phyloP scores from a whole-genome alignment of 2,797 vertebrate species.

The Aeoliscus strigatus region DNA sequence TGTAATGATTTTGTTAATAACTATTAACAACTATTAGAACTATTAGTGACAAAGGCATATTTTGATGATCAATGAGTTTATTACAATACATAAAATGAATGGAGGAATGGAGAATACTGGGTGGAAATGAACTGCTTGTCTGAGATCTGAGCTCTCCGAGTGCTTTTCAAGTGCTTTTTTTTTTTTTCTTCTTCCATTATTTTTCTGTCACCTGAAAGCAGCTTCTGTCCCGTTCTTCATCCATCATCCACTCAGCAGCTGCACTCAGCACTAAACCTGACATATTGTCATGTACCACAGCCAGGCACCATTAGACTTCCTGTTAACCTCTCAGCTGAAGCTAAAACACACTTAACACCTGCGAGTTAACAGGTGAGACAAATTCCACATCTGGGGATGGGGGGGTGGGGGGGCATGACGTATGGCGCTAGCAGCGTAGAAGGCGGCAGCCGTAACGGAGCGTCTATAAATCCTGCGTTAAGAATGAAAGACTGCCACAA shows the following conservation, averaged over 20 bases:
- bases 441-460: slow-evolving; percentile 73
- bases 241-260: not conserved
- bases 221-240: slow-evolving; percentile 1
- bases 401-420: slow-evolving; percentile 49
- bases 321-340: slow-evolving; percentile 1
- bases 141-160: no score
- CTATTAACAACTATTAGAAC: no score
- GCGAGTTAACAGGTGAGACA: slow-evolving; percentile 40
- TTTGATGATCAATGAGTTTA: no score
- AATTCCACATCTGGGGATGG: slow-evolving; percentile 25
- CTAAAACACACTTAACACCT: slow-evolving; percentile 9
- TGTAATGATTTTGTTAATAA: no score
- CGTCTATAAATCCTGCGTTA: slow-evolving; percentile 81
- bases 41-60: no score
- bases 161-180: no score
- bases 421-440: slow-evolving; percentile 64
- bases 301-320: slow-evolving; percentile 1
- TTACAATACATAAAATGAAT: no score
- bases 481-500: slow-evolving; percentile 84
- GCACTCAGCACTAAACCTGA: slow-evolving; percentile 7
- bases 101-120: no score
- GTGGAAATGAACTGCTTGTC: no score
- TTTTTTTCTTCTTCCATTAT: no score
- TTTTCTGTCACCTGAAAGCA: not conserved
- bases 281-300: slow-evolving; percentile 10